Percentiles rank a stretch among this genome's conserved stretches.
Evolutionary conservation across 2,113 vertebrate species (phyloP).

Genomic region (Dryoscopus gambensis): DNA sequence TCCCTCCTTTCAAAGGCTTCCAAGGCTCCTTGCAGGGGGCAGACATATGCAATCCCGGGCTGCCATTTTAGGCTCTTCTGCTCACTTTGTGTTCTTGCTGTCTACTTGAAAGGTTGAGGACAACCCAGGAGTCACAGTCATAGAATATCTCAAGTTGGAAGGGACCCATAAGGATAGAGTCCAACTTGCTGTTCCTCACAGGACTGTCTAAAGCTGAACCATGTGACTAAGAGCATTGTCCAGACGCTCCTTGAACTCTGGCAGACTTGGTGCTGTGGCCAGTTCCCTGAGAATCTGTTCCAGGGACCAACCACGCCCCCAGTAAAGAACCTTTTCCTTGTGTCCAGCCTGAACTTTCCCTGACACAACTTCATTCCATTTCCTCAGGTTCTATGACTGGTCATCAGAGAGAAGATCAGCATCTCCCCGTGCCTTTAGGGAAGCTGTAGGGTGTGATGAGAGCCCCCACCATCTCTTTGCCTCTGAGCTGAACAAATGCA

Average conservation of each 20-base stretch:
- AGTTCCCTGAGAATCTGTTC: not conserved
- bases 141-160: not conserved
- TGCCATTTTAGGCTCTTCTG: conserved; percentile 30
- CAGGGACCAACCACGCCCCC: not conserved
- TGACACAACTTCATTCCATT: not conserved
- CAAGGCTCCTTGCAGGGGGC: conserved; percentile 2
- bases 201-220: not conserved
- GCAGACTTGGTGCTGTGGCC: not conserved
- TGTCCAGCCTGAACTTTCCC: not conserved
- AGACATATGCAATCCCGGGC: conserved; percentile 28
- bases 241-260: not conserved
- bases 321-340: not conserved
- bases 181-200: not conserved
- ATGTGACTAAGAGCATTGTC: not conserved
- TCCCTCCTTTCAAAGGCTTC: not conserved
- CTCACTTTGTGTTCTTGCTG: not conserved
- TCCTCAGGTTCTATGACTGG: not conserved
- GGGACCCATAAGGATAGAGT: not conserved
- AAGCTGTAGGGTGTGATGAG: not conserved
- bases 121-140: not conserved
- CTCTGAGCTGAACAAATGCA: not conserved
- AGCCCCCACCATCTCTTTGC: no score
- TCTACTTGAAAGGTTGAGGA: not conserved
- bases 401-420: not conserved
- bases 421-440: not conserved